Conservation (phyloP, 2,113 vertebrate genomes). For the Alosa alosa region DNA sequence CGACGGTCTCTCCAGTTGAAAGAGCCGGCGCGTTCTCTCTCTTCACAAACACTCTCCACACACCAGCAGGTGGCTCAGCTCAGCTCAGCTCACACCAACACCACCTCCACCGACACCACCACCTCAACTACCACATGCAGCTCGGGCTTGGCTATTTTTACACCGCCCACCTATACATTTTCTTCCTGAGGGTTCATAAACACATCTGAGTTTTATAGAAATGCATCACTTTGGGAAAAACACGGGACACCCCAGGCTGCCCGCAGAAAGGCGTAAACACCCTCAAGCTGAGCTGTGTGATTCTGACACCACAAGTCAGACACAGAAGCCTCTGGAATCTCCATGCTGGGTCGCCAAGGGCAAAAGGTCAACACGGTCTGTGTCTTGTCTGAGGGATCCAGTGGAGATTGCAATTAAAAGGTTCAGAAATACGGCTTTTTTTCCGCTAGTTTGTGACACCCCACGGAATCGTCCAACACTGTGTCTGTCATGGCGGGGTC, state of each 20-base stretch:
- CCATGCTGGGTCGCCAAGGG: neutral
- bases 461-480: neutral
- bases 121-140: neutral
- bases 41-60: neutral
- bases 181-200: neutral
- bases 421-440: neutral
- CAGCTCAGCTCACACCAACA: neutral
- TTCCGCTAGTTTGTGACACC: neutral
- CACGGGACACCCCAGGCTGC: neutral
- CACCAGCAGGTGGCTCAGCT: neutral
- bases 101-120: neutral
- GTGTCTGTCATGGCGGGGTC: slow-evolving; percentile 31
- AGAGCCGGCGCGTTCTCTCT: neutral
- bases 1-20: neutral
- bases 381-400: neutral
- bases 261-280: neutral
- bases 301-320: neutral
- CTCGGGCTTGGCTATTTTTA: slow-evolving; percentile 4
- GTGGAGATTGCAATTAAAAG: neutral
- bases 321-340: neutral
- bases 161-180: neutral
- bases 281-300: neutral
- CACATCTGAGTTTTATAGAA: neutral
- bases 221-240: neutral
- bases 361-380: neutral